Conservation (phyloP, 2,797 vertebrate genomes). For the Gallinago stenura region DNA sequence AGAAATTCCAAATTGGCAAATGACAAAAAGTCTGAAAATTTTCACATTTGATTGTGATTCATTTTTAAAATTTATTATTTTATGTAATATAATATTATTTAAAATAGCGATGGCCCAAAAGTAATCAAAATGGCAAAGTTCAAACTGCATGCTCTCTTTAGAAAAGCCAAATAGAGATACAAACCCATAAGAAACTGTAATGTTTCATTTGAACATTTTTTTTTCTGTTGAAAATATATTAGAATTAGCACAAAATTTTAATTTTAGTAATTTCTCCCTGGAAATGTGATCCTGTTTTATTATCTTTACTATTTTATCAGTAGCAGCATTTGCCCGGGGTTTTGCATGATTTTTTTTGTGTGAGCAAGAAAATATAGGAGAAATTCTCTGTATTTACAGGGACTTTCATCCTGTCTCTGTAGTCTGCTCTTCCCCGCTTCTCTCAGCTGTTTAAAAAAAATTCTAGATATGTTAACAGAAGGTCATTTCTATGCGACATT, state of each 20-base stretch:
- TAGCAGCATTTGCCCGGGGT: neutral
- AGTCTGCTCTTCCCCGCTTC: neutral
- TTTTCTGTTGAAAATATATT: neutral
- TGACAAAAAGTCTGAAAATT: neutral
- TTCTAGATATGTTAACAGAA: neutral
- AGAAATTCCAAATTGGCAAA: neutral
- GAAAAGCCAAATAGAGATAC: neutral
- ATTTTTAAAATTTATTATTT: neutral
- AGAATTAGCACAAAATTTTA: neutral
- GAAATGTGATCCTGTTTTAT: fast-evolving
- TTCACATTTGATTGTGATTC: neutral
- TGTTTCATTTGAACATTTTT: neutral
- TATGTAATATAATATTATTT: neutral
- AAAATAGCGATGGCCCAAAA: neutral
- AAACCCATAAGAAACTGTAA: neutral
- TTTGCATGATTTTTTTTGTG: neutral
- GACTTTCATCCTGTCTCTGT: neutral
- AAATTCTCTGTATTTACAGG: neutral
- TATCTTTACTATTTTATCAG: neutral
- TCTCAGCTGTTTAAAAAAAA: neutral
- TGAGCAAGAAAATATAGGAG: neutral
- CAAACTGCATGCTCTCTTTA: fast-evolving
- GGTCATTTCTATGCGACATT: neutral
- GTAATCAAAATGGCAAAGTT: neutral
- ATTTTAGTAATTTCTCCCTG: neutral